Percentiles rank a stretch among this genome's conserved stretches.
Evolutionary conservation across 2,888 invertebrate genomes (phyloP).

Genomic region (Andrena marginata): DNA sequence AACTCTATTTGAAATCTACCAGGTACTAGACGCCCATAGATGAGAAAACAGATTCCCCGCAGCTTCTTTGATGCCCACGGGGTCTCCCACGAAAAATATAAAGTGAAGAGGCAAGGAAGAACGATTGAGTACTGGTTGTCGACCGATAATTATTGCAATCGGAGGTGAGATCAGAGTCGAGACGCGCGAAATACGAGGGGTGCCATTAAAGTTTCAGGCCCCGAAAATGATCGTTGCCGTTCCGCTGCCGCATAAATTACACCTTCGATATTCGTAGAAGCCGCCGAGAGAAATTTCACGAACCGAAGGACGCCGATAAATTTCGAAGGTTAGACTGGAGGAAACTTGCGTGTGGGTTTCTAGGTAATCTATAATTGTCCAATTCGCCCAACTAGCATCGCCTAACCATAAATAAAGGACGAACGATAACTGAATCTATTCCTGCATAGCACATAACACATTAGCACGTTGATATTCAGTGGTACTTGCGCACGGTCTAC

Average conservation of each 20-base stretch:
- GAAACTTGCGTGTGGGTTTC: constrained; percentile 17
- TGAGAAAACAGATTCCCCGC: too few species aligned
- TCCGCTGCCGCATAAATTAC: constrained; percentile 67
- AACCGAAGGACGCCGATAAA: constrained; percentile 65
- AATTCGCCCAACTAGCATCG: background rate
- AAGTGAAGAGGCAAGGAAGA: background rate
- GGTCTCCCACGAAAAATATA: background rate
- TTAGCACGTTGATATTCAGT: background rate
- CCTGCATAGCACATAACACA: background rate
- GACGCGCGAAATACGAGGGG: constrained; percentile 16
- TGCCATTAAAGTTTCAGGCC: constrained; percentile 65
- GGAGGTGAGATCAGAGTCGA: background rate
- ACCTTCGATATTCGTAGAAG: constrained; percentile 69
- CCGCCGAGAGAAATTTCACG: constrained; percentile 65
- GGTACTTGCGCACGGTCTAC: background rate
- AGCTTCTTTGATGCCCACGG: too few species aligned
- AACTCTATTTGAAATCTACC: too few species aligned
- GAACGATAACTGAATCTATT: background rate
- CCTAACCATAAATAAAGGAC: background rate
- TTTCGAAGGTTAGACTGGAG: constrained; percentile 58
- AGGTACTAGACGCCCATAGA: too few species aligned
- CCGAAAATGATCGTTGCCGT: constrained; percentile 65
- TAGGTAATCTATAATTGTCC: constrained; percentile 23
- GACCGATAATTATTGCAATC: constrained; percentile 16
- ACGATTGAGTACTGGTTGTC: background rate